Evolutionary conservation across 2,888 invertebrate species (phyloP).

Genomic region (Urechis unicinctus): DNA sequence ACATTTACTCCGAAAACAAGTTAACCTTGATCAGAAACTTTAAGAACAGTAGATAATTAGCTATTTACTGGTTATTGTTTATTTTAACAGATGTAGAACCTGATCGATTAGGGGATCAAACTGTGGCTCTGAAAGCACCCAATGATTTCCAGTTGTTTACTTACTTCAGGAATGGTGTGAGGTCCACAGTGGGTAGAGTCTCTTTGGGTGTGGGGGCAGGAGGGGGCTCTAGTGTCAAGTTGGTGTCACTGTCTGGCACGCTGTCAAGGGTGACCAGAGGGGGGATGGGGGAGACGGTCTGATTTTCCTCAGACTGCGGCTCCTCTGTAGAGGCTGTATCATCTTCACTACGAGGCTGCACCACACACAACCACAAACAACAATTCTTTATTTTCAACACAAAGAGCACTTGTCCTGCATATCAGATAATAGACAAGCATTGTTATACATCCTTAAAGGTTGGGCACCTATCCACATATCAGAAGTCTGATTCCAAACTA

Average conservation of each 20-base stretch:
- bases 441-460: too few relatives aligned
- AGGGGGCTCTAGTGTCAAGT: conserved; percentile 39
- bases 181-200: conserved; percentile 40
- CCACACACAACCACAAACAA: too few relatives aligned
- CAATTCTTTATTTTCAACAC: not conserved
- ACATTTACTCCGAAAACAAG: not conserved
- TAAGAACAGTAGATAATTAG: too few relatives aligned
- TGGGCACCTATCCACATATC: too few relatives aligned
- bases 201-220: conserved; percentile 37
- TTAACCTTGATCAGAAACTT: not conserved
- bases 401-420: not conserved
- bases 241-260: conserved; percentile 26
- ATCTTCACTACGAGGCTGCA: not conserved
- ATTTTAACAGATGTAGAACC: too few relatives aligned
- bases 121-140: too few relatives aligned
- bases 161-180: conserved; percentile 42
- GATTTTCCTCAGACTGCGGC: not conserved
- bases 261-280: conserved; percentile 17
- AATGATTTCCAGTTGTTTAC: too few relatives aligned
- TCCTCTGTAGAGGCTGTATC: conserved; percentile 11
- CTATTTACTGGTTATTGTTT: too few relatives aligned
- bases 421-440: too few relatives aligned
- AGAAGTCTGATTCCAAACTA: too few relatives aligned
- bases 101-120: too few relatives aligned
- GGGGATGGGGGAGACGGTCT: not conserved